Percentiles rank a stretch among this genome's conserved stretches.
phyloP scores from a whole-genome alignment of 2,797 vertebrate genomes.

The Chiloscyllium punctatum region DNA sequence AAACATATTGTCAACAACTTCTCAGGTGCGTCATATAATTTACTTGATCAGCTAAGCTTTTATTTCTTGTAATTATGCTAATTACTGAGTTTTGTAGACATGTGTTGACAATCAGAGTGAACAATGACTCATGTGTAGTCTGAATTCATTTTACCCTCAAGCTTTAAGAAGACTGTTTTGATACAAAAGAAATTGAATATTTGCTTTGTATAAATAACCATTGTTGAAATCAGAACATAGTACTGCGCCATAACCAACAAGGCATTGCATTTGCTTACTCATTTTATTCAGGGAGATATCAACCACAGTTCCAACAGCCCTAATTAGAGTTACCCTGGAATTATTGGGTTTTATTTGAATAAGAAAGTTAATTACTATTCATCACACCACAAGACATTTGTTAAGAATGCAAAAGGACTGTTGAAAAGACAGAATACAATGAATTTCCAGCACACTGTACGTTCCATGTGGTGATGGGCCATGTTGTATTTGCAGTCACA shows the following conservation, averaged over 20 bases:
- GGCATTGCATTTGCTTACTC: neutral
- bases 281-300: neutral
- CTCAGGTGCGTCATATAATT: neutral
- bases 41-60: neutral
- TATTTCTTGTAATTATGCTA: neutral
- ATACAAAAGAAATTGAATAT: neutral
- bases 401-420: neutral
- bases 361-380: neutral
- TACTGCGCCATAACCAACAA: neutral
- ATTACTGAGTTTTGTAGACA: neutral
- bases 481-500: neutral
- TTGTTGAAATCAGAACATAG: neutral
- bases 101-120: too few relatives aligned
- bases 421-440: neutral
- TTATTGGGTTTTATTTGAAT: neutral
- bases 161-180: neutral
- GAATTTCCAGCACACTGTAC: neutral
- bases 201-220: neutral
- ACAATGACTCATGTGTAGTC: too few relatives aligned
- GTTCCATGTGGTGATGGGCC: neutral
- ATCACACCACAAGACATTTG: neutral
- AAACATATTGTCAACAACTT: neutral
- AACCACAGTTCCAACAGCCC: neutral
- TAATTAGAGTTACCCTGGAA: neutral
- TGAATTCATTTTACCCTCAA: neutral